Evolutionary conservation across 2,888 invertebrate species (phyloP), one percentile per base, ranked within the genome.

Genomic region (Megastigmus dorsalis): DNA sequence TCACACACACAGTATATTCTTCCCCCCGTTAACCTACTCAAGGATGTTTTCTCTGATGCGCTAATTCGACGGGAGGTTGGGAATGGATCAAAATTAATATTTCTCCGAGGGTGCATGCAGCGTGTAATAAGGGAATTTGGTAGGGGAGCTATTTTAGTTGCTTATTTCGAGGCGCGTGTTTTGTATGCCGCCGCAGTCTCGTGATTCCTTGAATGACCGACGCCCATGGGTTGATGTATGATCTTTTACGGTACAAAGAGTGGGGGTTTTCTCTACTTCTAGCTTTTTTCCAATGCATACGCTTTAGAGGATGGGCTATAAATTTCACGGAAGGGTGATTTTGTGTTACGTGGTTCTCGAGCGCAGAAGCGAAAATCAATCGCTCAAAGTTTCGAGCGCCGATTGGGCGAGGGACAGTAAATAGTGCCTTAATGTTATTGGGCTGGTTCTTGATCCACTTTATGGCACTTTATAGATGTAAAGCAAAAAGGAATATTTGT

Each of bases 31-130:
- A 65, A 33, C 36, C 15, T 10, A 5, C 13, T 33, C 33, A 26
- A 36, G 52, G 18, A 33, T 82, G 82, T 80, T 83, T 81, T 82
- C 81, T 81, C 57, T 59, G 78, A 79, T 79, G 81, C 81, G 82
- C 81, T 85, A 85, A 85, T 85, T 84, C 84, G 82, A 83, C 84
- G 82, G 85, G 84, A 82, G 84, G 83, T 80, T 67, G 60, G 30
- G 23, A 10, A 41, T 76, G 79, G 80, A 79, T 79, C 77, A 71
- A 62, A 77, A 77, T 77, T 79, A 72, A 72, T 72, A 72, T 72
- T 72, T 72, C n/a, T 66, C 65, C 7, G 9, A 30, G 69, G 41
- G 45, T 20, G 50, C 23, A 4, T 9, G 13, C 1, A 48, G 50
- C n/a, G 15, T 28, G 30, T 60, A 60, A 60, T 60, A 36, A 36